Evolutionary conservation across 2,888 invertebrate species (phyloP).

Genomic region (Brachypalpus laphriformis): DNA sequence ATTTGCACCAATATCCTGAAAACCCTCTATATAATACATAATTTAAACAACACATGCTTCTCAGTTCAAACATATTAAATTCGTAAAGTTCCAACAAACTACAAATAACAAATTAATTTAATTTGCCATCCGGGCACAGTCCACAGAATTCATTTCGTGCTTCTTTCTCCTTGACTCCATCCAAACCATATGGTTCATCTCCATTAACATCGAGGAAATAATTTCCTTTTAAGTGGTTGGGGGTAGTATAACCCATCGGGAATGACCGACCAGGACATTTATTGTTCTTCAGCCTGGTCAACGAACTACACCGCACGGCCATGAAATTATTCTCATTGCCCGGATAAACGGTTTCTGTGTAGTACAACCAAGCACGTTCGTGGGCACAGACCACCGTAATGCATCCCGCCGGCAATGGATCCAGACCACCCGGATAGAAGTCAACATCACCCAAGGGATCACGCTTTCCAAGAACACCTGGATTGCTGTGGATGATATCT

Average conservation of each 20-base stretch:
- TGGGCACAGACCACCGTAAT: constrained; percentile 78
- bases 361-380: constrained; percentile 79
- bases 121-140: constrained; percentile 22
- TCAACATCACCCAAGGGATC: constrained; percentile 80
- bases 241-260: constrained; percentile 80
- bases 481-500: constrained; percentile 80
- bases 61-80: background rate
- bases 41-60: no score
- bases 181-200: constrained; percentile 77
- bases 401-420: constrained; percentile 79
- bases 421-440: constrained; percentile 80
- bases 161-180: constrained; percentile 19
- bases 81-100: background rate
- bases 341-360: constrained; percentile 79
- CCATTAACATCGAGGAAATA: constrained; percentile 80
- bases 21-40: no score
- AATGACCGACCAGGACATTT: constrained; percentile 77
- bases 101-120: background rate
- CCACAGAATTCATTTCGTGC: constrained; percentile 30
- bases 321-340: constrained; percentile 78
- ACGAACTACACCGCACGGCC: constrained; percentile 77
- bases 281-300: constrained; percentile 76
- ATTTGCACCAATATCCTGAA: no score
- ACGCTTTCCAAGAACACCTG: constrained; percentile 79
- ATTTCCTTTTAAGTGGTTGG: constrained; percentile 78